Base-by-base conservation (phyloP, 1,140 invertebrate genomes). In the Coptotermes formosanus region DNA sequence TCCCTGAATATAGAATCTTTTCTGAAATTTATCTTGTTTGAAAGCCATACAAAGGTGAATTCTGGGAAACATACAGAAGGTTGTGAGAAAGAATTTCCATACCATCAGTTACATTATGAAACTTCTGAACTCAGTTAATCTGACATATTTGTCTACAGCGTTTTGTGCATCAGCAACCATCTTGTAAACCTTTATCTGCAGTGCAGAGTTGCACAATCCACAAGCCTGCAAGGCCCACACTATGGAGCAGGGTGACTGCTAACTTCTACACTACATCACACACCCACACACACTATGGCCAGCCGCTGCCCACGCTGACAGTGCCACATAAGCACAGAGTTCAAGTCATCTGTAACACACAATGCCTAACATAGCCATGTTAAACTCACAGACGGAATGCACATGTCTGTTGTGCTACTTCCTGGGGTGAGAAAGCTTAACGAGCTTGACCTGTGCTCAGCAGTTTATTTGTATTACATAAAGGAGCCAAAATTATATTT, bases 211-310 rank as follows among this genome's bases (percentile, higher is more conserved):
- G 64, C 30, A 2, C 64, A 75, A n/a, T 75, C 64, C 64, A 75
- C 25, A 75, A 75, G n/a, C n/a, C 64, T 75, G 25, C 64, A 75
- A 75, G 64, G 25, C n/a, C 64, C 64, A 30, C n/a, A 75, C 64
- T 30, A 75, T 75, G n/a, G 64, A 75, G n/a, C 25, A 75, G 64
- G 64, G 64, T 75, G 25, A 75, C 64, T 75, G 64, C 64, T 75
- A 75, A 75, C 64, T n/a, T 75, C 64, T 75, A 75, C 64, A n/a
- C 64, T 75, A 75, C 64, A 30, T 30, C 64, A 75, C 64, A 75
- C 64, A 75, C 64, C 64, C 64, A 75, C 64, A 75, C 64, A 75
- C 64, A 30, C 64, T 75, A 75, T 75, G 64, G 64, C 64, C n/a
- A n/a, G 64, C 64, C n/a, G 64, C n/a, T 75, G 64, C 64, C 64